A percentile compares a stretch with the other conserved stretches of the same genome.
Evolutionary conservation across 1,140 invertebrate genomes (phyloP).

Genomic region (Manduca sexta): DNA sequence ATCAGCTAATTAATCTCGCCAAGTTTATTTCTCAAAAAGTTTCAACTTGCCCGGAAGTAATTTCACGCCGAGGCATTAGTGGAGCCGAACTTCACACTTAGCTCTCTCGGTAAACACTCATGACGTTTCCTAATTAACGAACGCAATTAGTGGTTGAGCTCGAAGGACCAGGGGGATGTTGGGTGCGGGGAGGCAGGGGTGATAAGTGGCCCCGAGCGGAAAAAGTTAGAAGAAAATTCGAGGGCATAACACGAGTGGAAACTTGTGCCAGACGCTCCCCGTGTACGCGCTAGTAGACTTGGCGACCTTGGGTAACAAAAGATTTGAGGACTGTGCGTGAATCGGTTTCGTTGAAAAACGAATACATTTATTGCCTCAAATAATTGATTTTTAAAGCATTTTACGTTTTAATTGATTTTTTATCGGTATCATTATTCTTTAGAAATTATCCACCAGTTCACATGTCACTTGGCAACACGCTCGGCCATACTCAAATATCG

Average conservation of each 20-base stretch:
- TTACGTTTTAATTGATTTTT: too few species aligned
- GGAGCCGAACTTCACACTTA: conserved; percentile 68
- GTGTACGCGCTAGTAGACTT: neutral
- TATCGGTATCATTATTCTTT: too few species aligned
- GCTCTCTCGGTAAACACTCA: conserved; percentile 69
- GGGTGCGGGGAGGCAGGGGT: conserved; percentile 28
- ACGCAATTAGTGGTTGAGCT: conserved; percentile 68
- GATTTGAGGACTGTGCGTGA: neutral
- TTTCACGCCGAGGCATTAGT: conserved; percentile 59
- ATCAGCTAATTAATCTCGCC: conserved; percentile 69
- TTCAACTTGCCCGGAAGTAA: conserved; percentile 62
- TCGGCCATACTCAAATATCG: too few species aligned
- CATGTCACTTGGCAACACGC: too few species aligned
- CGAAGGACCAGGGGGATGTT: conserved; percentile 36
- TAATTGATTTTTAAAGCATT: too few species aligned
- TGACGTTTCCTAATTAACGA: conserved; percentile 72
- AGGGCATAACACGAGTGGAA: conserved; percentile 41
- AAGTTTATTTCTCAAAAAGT: conserved; percentile 71
- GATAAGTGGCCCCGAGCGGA: conserved; percentile 57
- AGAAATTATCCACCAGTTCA: too few species aligned
- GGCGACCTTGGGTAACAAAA: neutral
- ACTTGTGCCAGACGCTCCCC: conserved; percentile 30
- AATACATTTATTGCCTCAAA: neutral
- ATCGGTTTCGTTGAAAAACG: neutral
- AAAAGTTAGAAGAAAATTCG: conserved; percentile 62